Evolutionary conservation across 2,888 invertebrate species (phyloP).

Genomic region (Tanytarsus gracilentus): DNA sequence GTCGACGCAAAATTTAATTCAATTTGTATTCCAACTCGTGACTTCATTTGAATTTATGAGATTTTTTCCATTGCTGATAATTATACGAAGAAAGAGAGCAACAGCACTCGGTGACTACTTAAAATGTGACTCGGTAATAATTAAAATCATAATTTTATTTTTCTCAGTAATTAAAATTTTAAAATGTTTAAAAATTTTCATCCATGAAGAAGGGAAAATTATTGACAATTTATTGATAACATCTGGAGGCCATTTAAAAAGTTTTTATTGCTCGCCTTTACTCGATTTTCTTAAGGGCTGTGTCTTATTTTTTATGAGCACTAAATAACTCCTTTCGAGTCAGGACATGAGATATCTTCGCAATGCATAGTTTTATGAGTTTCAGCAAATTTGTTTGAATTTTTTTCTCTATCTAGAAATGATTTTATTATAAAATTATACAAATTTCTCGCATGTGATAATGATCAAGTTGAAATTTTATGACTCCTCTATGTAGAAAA

Average conservation of each 20-base stretch:
- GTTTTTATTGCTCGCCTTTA: neutral
- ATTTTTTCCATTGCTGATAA: neutral
- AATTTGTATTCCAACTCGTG: slow-evolving; percentile 28
- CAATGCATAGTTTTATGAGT: no score
- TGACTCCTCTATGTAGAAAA: no score
- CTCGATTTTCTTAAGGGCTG: neutral
- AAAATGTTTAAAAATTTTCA: neutral
- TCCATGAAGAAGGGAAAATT: neutral
- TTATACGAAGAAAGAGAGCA: neutral
- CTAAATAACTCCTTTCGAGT: no score
- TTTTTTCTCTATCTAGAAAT: no score
- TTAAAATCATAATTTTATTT: slow-evolving; percentile 27
- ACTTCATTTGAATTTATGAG: slow-evolving; percentile 28
- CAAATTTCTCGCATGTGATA: no score
- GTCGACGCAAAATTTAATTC: slow-evolving; percentile 9
- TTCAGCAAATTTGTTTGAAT: no score
- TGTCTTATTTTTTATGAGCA: neutral
- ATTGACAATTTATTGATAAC: slow-evolving; percentile 27
- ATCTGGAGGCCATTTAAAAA: slow-evolving; percentile 13
- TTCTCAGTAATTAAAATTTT: neutral
- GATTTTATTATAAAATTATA: no score
- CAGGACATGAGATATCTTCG: no score
- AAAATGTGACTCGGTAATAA: slow-evolving; percentile 1
- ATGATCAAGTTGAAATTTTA: no score
- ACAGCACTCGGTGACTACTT: neutral